Base-by-base conservation (phyloP, 1,140 invertebrate genomes). In the Phthorimaea operculella region DNA sequence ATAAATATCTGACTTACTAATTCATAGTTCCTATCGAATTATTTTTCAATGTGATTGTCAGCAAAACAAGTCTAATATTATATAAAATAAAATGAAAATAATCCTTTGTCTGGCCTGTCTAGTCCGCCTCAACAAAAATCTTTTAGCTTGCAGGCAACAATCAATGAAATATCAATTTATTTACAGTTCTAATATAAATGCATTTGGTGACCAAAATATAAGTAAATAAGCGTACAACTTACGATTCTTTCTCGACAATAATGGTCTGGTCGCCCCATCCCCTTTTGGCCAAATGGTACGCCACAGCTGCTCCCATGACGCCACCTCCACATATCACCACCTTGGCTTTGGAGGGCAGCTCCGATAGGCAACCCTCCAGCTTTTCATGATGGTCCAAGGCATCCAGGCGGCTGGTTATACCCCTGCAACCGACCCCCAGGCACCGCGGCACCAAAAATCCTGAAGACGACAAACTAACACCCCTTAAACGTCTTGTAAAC, bases 251-350 rank as follows among this genome's bases (percentile, higher is more conserved):
- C 74, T 99, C 97, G 54, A 99, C 81, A 0, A 99, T 74, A 54
- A 98, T 83, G 15, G 96, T 96, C 59, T 96, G 89, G 36, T 87
- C 83, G 33, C 93, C 94, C 90, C 92, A 94, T 54, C 96, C 97
- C 60, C 91, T 79, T 69, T 92, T 87, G 7, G 94, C 93, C 34
- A 99, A 84, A 85, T 99, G 95, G 84, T 99, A 99, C 8, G 96
- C 96, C 3, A 99, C 92, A 16, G 96, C 95, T 33, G 94, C 92
- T 15, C 97, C 98, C 85, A 97, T 93, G 33, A 98, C 90, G 48
- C 98, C 98, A 44, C 95, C 96, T 12, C 98, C 97, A 85, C 96
- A 98, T 70, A 99, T 92, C 8, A 97, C 93, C 33, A 93, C 91
- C 70, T 89, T 88, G 7, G 89, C 83, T 70, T 89, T 80, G 51